Percentiles rank a stretch among this genome's conserved stretches.
Evolutionary conservation across 2,113 vertebrate species (phyloP).

Genomic region (Campylorhamphus procurvoides): DNA sequence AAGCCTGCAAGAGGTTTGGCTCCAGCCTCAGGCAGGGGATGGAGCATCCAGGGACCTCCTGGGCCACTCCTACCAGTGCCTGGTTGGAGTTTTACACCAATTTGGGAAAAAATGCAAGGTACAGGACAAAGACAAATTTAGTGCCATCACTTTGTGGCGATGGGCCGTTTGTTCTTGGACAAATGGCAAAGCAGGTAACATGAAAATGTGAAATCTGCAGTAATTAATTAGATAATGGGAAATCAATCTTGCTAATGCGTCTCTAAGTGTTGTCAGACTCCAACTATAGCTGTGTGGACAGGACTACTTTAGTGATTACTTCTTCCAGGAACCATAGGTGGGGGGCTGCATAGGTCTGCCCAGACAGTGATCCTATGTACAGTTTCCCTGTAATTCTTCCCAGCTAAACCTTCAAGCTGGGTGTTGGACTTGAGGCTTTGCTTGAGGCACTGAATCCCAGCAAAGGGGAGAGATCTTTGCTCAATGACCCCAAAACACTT

Average conservation of each 20-base stretch:
- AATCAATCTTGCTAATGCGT: slow-evolving; percentile 20
- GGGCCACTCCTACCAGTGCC: neutral
- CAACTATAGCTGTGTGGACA: neutral
- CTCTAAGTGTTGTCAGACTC: neutral
- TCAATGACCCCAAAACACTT: neutral
- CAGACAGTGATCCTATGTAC: neutral
- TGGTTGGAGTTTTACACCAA: neutral
- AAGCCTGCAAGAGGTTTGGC: neutral
- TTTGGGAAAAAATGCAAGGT: neutral
- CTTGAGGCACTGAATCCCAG: neutral
- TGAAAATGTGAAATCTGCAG: neutral
- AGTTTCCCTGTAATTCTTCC: neutral
- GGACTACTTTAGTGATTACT: neutral
- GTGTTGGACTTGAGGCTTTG: neutral
- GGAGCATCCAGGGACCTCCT: neutral
- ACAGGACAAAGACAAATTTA: neutral
- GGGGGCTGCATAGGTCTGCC: neutral
- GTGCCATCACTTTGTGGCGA: neutral
- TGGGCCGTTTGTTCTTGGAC: neutral
- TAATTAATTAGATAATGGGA: slow-evolving; percentile 24
- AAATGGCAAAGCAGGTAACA: neutral
- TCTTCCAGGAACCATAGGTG: neutral
- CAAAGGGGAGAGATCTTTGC: neutral
- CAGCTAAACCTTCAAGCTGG: neutral
- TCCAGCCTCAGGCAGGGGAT: neutral